Evolutionary conservation across 2,797 vertebrate genomes (phyloP).

Genomic region (Coccyzus lansbergi): DNA sequence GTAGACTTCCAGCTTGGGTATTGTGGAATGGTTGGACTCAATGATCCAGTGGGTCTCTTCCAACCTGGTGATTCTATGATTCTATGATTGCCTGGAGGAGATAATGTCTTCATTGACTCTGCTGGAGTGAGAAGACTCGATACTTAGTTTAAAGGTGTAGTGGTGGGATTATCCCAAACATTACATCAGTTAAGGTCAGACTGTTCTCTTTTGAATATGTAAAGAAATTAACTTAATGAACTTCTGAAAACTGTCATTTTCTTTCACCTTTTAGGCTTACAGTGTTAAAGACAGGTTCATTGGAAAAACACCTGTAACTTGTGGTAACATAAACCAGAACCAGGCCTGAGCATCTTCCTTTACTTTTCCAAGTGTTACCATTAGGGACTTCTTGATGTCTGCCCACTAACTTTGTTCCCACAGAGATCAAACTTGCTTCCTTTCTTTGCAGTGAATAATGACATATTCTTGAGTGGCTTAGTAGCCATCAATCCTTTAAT

Average conservation of each 20-base stretch:
- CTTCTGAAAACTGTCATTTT: not conserved
- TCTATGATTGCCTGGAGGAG: not conserved
- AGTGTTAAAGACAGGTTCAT: not conserved
- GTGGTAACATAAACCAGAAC: not conserved
- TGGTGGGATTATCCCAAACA: not conserved
- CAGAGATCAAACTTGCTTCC: not conserved
- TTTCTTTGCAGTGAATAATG: not conserved
- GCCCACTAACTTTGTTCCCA: not conserved
- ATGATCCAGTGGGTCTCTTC: no score
- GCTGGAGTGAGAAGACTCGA: accelerated
- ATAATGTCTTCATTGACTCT: not conserved
- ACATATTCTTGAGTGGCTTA: not conserved
- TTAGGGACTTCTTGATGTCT: not conserved
- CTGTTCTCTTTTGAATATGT: not conserved
- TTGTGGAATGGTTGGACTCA: no score
- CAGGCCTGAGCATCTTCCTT: not conserved
- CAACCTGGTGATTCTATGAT: no score
- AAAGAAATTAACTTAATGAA: not conserved
- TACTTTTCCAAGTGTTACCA: not conserved
- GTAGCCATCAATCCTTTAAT: not conserved
- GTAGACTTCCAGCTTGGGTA: not conserved
- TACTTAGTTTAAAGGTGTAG: not conserved
- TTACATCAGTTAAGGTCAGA: not conserved
- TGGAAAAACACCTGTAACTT: not conserved
- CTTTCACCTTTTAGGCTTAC: not conserved